Evolutionary conservation across 2,113 vertebrate species (phyloP).

Genomic region (Tringa solitaria): DNA sequence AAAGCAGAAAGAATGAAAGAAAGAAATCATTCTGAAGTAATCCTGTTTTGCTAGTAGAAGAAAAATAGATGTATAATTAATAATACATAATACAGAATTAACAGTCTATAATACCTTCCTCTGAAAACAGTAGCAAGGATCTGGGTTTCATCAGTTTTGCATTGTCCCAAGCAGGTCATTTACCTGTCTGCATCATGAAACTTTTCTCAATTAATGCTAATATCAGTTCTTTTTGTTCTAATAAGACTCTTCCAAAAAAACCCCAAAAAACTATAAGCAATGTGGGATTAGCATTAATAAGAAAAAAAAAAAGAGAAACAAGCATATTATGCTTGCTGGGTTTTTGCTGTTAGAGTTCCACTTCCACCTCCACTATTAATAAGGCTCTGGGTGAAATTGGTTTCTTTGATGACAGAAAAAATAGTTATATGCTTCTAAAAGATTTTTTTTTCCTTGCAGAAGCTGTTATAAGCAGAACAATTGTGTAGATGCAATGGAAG

Average conservation of each 20-base stretch:
- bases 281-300: neutral
- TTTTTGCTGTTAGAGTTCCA: neutral
- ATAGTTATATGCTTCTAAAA: neutral
- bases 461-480: neutral
- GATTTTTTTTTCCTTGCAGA: neutral
- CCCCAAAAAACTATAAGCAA: neutral
- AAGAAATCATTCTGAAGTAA: neutral
- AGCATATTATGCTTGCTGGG: neutral
- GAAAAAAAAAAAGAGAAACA: neutral
- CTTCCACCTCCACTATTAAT: slow-evolving; percentile 23
- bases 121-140: neutral
- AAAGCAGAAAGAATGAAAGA: neutral
- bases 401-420: slow-evolving; percentile 22
- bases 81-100: neutral
- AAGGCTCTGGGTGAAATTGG: slow-evolving; percentile 21
- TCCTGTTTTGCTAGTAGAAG: neutral
- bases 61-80: slow-evolving; percentile 24
- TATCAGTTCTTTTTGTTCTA: neutral
- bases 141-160: neutral
- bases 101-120: neutral
- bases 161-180: neutral
- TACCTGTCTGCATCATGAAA: neutral
- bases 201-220: slow-evolving; percentile 11
- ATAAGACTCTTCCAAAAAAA: neutral
- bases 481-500: neutral